phyloP scores from a whole-genome alignment of 2,888 invertebrate species.

The Mesorhabditis spiculigera region DNA sequence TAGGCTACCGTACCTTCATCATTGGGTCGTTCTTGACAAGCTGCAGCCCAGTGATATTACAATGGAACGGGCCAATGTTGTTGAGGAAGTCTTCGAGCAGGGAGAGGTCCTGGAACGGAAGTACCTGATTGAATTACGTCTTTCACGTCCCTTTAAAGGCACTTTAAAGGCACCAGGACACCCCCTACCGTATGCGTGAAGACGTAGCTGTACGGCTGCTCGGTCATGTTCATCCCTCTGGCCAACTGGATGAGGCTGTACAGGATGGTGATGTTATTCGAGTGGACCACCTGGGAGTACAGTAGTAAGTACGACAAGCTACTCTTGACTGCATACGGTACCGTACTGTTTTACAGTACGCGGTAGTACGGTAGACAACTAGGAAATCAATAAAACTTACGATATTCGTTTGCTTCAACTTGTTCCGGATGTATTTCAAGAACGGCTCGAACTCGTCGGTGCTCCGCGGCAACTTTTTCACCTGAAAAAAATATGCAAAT shows the following conservation, averaged over 20 bases:
- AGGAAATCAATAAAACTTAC: conserved; percentile 24
- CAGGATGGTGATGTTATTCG: conserved; percentile 48
- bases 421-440: conserved; percentile 47
- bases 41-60: conserved; percentile 55
- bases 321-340: no score
- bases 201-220: conserved; percentile 49
- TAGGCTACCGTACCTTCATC: conserved; percentile 40
- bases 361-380: not conserved
- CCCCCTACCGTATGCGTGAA: conserved; percentile 48
- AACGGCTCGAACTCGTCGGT: conserved; percentile 46
- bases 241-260: conserved; percentile 49
- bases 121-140: no score
- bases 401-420: conserved; percentile 49
- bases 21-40: conserved; percentile 48
- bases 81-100: conserved; percentile 53
- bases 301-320: not conserved
- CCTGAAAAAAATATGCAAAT: conserved; percentile 18
- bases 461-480: conserved; percentile 39
- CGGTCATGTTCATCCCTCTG: conserved; percentile 50
- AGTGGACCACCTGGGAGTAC: conserved; percentile 46
- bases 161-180: not conserved
- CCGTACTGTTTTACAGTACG: no score
- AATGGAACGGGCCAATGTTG: conserved; percentile 39
- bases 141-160: no score
- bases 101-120: conserved; percentile 50